These are phyloP conservation scores for Rhabdomys dilectus DNA, from an alignment of 2,113 vertebrate genomes.

Conservation along the genomic window DNA sequence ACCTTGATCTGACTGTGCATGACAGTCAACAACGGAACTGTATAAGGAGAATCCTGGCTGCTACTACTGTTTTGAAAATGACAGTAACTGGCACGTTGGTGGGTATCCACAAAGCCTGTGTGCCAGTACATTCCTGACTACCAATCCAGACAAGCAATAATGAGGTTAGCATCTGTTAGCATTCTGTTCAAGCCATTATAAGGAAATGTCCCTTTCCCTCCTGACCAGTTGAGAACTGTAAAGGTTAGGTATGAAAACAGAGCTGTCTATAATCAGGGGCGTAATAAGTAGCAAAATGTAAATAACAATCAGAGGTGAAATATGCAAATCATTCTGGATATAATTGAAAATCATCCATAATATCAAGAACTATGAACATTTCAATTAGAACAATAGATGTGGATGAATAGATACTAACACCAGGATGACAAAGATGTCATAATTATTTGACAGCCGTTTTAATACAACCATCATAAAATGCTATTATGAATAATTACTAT, in stretches of 20 bases:
- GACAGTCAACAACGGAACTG: not conserved
- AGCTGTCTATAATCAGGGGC: not conserved
- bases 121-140: not conserved
- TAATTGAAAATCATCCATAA: conserved; percentile 51
- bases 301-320: conserved; percentile 52
- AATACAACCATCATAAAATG: conserved; percentile 49
- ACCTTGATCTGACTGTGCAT: not conserved
- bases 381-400: conserved; percentile 45
- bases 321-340: conserved; percentile 26
- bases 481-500: conserved; percentile 42
- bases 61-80: not conserved
- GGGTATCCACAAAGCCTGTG: not conserved
- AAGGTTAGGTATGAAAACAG: not conserved
- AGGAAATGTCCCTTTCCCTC: not conserved
- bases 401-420: conserved; percentile 37
- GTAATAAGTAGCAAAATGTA: conserved; percentile 42
- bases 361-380: conserved; percentile 47
- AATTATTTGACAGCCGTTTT: conserved; percentile 54
- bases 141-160: not conserved
- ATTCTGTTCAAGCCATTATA: not conserved
- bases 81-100: not conserved
- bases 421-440: conserved; percentile 41
- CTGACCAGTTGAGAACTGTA: not conserved
- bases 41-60: not conserved
- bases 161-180: not conserved